These are phyloP conservation scores for Sussaba pulchella DNA, from an alignment of 2,888 invertebrate species.

Conservation along the genomic window DNA sequence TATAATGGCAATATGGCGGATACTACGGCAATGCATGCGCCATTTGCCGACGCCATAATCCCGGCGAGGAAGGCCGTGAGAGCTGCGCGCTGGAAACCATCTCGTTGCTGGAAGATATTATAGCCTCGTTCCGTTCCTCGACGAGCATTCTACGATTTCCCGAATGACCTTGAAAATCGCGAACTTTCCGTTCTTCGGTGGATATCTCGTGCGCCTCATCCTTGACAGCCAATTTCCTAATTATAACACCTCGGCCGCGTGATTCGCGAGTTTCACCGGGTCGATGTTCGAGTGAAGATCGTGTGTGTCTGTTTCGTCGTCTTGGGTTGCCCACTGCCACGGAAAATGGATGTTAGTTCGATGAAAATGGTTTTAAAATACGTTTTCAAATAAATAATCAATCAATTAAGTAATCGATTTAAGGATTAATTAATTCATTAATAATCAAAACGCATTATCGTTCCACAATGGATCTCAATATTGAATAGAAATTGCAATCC, in stretches of 20 bases:
- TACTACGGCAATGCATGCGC: constrained; percentile 21
- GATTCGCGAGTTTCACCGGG: too few species aligned
- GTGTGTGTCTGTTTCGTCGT: too few species aligned
- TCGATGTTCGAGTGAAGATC: too few species aligned
- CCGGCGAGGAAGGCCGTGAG: constrained; percentile 68
- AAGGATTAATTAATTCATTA: too few species aligned
- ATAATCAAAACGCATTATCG: too few species aligned
- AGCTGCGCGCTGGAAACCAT: constrained; percentile 57
- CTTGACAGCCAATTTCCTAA: constrained; percentile 72
- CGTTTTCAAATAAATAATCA: too few species aligned
- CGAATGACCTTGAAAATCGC: constrained; percentile 68
- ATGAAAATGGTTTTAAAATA: too few species aligned
- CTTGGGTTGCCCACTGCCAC: too few species aligned
- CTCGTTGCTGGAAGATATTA: constrained; percentile 25
- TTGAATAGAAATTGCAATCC: too few species aligned
- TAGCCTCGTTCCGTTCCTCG: constrained; percentile 14
- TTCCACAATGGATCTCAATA: too few species aligned
- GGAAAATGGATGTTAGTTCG: too few species aligned
- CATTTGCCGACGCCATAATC: constrained; percentile 64
- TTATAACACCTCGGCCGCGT: constrained; percentile 77
- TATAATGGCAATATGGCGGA: neutral
- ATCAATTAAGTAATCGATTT: too few species aligned
- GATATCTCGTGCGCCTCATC: constrained; percentile 19
- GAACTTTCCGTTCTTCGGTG: constrained; percentile 16
- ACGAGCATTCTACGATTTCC: constrained; percentile 63